A percentile compares a stretch with the other conserved stretches of the same genome.
Conservation (phyloP, 2,888 invertebrate species). For the Drosophila nr. perissopoda region DNA sequence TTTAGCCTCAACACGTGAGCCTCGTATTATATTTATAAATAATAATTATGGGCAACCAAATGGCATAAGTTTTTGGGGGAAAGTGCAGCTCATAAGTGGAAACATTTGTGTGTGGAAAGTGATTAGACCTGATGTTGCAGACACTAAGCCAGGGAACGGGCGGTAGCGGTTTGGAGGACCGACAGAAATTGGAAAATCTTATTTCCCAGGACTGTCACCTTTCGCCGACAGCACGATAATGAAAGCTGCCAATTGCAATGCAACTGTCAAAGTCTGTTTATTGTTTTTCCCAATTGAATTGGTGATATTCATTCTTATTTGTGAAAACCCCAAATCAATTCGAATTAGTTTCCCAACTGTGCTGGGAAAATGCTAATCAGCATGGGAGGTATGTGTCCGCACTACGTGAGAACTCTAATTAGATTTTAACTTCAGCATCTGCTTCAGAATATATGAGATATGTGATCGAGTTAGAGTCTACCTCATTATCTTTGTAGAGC, state of each 20-base stretch:
- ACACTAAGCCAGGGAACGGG: slow-evolving; percentile 7
- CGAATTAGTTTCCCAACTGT: slow-evolving; percentile 15
- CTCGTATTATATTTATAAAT: slow-evolving; percentile 68
- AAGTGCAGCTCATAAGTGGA: slow-evolving; percentile 42
- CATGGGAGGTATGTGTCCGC: slow-evolving; percentile 22
- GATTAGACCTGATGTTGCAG: slow-evolving; percentile 11
- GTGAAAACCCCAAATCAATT: slow-evolving; percentile 45
- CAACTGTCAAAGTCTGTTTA: slow-evolving; percentile 17
- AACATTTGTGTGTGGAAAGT: slow-evolving; percentile 16
- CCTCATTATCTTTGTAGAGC: not conserved
- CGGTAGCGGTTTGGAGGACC: not conserved
- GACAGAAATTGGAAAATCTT: slow-evolving; percentile 25
- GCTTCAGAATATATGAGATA: not conserved
- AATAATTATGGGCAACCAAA: slow-evolving; percentile 70
- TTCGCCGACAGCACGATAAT: slow-evolving; percentile 49
- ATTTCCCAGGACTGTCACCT: slow-evolving; percentile 83
- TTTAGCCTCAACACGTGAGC: slow-evolving; percentile 67
- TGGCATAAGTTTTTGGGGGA: slow-evolving; percentile 17
- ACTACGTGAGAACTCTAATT: slow-evolving; percentile 25
- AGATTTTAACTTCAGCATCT: not conserved
- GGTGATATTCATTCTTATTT: slow-evolving; percentile 35
- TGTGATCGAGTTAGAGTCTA: not conserved
- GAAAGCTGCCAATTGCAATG: slow-evolving; percentile 32
- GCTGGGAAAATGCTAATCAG: slow-evolving; percentile 51
- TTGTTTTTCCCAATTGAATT: slow-evolving; percentile 50